A percentile compares a stretch with the other conserved stretches of the same genome.
Evolutionary conservation across 2,797 vertebrate species (phyloP).

Genomic region (Momotus momota): DNA sequence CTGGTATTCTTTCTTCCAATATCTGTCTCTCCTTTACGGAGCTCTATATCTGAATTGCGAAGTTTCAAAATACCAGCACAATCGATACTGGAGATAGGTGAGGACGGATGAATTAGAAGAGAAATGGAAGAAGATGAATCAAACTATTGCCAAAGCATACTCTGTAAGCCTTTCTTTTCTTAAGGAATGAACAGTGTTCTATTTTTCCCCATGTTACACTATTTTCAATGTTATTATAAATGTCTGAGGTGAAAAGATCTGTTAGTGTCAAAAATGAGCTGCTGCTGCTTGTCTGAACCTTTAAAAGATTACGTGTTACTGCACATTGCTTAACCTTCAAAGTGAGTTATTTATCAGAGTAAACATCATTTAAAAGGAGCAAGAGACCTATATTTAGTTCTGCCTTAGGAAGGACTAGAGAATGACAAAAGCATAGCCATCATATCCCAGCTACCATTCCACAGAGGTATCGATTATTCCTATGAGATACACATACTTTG

Average conservation of each 20-base stretch:
- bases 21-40: constrained; percentile 98
- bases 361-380: not conserved
- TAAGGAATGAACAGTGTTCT: not conserved
- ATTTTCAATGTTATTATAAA: not conserved
- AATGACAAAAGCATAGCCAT: not conserved
- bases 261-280: not conserved
- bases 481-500: not conserved
- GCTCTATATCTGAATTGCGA: constrained; percentile 98
- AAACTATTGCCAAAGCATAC: not conserved
- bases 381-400: not conserved
- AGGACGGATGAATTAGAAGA: not conserved
- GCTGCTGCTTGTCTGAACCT: not conserved
- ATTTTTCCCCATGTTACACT: rapidly evolving
- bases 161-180: not conserved
- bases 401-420: not conserved
- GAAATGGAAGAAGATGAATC: constrained; percentile 25
- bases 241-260: not conserved
- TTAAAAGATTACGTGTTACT: not conserved
- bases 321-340: not conserved
- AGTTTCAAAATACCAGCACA: constrained; percentile 98
- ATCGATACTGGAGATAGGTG: constrained; percentile 87
- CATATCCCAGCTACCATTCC: not conserved
- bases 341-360: not conserved
- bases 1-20: constrained; percentile 98
- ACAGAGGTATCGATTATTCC: not conserved